Conservation (phyloP, 2,888 invertebrate genomes). For the Oxycera nigricornis region DNA sequence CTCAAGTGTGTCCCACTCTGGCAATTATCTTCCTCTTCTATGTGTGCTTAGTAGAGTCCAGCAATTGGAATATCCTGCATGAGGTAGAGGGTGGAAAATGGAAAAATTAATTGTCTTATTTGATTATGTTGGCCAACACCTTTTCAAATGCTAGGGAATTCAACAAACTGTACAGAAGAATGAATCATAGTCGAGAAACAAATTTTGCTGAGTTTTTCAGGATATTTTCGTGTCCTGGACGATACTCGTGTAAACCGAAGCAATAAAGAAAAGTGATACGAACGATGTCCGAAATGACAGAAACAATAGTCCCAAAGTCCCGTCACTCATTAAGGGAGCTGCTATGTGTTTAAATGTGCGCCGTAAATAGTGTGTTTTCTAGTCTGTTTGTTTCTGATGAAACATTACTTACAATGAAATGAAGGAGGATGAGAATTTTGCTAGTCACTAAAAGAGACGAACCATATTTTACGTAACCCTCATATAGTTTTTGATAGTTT, state of each 20-base stretch:
- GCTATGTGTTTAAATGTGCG: conserved; percentile 33
- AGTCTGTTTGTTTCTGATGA: conserved; percentile 33
- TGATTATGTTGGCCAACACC: conserved; percentile 32
- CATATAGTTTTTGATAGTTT: too few species aligned
- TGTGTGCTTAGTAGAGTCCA: neutral
- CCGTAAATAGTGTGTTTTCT: conserved; percentile 37
- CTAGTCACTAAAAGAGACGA: too few species aligned
- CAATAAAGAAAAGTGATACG: neutral
- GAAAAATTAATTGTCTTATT: conserved; percentile 41
- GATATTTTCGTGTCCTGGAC: neutral
- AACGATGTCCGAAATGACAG: neutral
- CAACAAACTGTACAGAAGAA: neutral
- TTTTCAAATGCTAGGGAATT: neutral
- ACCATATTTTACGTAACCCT: too few species aligned
- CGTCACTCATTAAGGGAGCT: conserved; percentile 34
- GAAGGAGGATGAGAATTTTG: too few species aligned
- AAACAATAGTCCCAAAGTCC: conserved; percentile 35
- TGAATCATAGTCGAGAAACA: neutral
- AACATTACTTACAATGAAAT: conserved; percentile 30
- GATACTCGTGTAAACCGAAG: neutral
- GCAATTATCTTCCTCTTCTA: neutral
- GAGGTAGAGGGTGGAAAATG: neutral
- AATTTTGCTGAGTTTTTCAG: neutral
- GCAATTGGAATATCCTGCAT: neutral
- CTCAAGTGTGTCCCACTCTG: neutral